A percentile compares a stretch with the other conserved stretches of the same genome.
These are phyloP conservation scores for Willowsia nigromaculata DNA, from an alignment of 2,888 invertebrate genomes.

Conservation along the genomic window DNA sequence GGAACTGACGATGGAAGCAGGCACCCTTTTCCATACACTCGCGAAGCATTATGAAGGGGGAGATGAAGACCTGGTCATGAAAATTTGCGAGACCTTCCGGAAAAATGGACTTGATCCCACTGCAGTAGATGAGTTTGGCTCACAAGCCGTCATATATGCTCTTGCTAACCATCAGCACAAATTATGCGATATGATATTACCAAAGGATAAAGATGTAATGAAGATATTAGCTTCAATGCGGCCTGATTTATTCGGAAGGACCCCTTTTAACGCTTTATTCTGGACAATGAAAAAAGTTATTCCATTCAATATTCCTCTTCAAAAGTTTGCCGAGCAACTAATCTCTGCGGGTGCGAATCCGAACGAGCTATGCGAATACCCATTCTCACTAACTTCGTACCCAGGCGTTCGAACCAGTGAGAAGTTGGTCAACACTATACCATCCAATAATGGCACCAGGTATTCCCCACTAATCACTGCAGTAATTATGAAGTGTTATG, in stretches of 20 bases:
- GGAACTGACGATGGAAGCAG: slow-evolving; percentile 78
- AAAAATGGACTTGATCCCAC: slow-evolving; percentile 80
- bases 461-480: slow-evolving; percentile 75
- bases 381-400: slow-evolving; percentile 59
- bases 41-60: slow-evolving; percentile 78
- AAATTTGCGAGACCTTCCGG: slow-evolving; percentile 78
- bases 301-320: background rate
- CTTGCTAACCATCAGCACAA: slow-evolving; percentile 80
- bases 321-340: slow-evolving; percentile 45
- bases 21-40: slow-evolving; percentile 81
- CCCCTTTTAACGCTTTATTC: slow-evolving; percentile 80
- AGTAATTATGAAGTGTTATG: slow-evolving; percentile 70
- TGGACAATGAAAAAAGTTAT: slow-evolving; percentile 79
- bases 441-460: slow-evolving; percentile 11
- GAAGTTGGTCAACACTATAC: slow-evolving; percentile 31
- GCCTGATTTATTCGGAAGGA: slow-evolving; percentile 80
- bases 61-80: slow-evolving; percentile 5
- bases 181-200: slow-evolving; percentile 77
- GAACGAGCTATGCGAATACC: slow-evolving; percentile 63
- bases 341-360: slow-evolving; percentile 44
- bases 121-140: slow-evolving; percentile 80
- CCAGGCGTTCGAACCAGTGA: slow-evolving; percentile 61
- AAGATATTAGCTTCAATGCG: slow-evolving; percentile 29
- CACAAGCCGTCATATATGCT: slow-evolving; percentile 81
- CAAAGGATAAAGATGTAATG: background rate